Evolutionary conservation across 2,797 vertebrate genomes (phyloP).

Genomic region (Fistularia commersonii): DNA sequence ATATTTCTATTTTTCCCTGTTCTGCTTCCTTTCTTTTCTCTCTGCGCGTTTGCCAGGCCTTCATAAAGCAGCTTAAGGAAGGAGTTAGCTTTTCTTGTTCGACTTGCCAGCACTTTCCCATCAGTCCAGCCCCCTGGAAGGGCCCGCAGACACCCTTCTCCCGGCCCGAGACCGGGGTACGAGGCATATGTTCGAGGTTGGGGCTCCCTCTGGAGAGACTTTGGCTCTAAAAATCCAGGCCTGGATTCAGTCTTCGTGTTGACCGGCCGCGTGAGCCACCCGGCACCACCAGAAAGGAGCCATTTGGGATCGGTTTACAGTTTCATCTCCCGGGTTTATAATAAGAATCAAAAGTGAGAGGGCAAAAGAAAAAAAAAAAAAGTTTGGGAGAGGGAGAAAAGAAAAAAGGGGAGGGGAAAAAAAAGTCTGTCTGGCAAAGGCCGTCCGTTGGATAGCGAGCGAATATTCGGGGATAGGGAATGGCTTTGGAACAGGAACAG

Average conservation of each 20-base stretch:
- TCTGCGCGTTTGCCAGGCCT: constrained; percentile 56
- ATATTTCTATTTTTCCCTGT: constrained; percentile 16
- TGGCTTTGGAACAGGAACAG: constrained; percentile 31
- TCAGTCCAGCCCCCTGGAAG: constrained; percentile 73
- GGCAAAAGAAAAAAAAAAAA: not conserved
- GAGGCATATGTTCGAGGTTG: constrained; percentile 8
- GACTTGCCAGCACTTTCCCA: constrained; percentile 68
- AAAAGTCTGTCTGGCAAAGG: constrained; percentile 29
- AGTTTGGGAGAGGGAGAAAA: not conserved
- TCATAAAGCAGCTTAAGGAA: constrained; percentile 64
- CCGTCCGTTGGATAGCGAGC: constrained; percentile 8
- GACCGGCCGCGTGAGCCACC: constrained; percentile 21
- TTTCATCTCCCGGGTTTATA: constrained; percentile 34
- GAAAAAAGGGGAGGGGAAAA: constrained; percentile 30
- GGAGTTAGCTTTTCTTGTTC: constrained; percentile 55
- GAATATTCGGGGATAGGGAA: constrained; percentile 39
- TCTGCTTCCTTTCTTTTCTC: constrained; percentile 33
- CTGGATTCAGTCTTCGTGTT: constrained; percentile 32
- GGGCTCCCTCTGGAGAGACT: constrained; percentile 40
- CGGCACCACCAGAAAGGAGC: constrained; percentile 37
- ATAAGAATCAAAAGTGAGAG: constrained; percentile 28
- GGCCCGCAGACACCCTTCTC: constrained; percentile 49
- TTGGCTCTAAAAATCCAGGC: constrained; percentile 14
- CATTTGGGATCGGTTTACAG: constrained; percentile 35
- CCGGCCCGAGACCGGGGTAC: constrained; percentile 27